Conservation (phyloP, 2,888 invertebrate species). For the Tipula vernalis region DNA sequence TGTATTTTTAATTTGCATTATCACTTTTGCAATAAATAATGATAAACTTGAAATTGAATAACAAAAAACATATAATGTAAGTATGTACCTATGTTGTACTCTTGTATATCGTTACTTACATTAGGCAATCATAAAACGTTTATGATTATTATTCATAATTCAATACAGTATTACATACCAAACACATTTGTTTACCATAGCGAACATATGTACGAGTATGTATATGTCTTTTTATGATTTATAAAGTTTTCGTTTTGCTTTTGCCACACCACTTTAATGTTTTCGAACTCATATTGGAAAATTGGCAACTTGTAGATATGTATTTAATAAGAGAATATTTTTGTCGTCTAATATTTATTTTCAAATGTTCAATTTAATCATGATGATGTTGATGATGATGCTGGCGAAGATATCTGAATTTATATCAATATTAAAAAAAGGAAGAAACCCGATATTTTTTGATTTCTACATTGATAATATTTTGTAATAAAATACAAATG, state of each 20-base stretch:
- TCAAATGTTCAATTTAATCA: background rate
- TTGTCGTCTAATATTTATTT: background rate
- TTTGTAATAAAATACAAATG: background rate
- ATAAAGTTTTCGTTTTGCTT: background rate
- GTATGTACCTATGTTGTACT: background rate
- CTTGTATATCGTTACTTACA: background rate
- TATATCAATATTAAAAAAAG: background rate
- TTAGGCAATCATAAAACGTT: background rate
- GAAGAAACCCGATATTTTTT: background rate
- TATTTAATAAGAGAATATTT: background rate
- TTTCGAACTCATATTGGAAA: background rate
- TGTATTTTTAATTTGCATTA: too few relatives aligned
- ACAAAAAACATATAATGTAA: too few relatives aligned
- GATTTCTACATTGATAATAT: background rate
- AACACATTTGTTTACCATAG: background rate
- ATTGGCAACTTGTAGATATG: background rate
- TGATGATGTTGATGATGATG: background rate
- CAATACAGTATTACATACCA: background rate
- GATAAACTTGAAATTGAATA: too few relatives aligned
- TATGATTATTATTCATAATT: background rate
- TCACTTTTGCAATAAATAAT: too few relatives aligned
- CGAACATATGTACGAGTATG: too few relatives aligned
- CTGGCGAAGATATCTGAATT: background rate
- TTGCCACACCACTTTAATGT: background rate
- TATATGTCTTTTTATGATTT: background rate